Evolutionary conservation across 2,797 vertebrate genomes (phyloP).

Genomic region (Coilia nasus): DNA sequence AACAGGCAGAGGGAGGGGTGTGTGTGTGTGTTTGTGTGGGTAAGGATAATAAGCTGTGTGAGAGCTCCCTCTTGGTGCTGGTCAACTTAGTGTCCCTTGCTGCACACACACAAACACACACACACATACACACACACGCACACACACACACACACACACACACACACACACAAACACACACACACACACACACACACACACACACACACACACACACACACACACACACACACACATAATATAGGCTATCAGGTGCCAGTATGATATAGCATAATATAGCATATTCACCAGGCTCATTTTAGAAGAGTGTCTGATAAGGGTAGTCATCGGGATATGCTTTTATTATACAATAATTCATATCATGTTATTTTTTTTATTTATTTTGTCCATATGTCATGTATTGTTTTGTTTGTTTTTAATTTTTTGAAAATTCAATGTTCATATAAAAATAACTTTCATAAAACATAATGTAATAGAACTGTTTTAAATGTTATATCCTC

Average conservation of each 20-base stretch:
- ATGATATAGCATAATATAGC: background rate
- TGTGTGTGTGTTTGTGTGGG: constrained; percentile 25
- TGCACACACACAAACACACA: background rate
- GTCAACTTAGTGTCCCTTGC: constrained; percentile 58
- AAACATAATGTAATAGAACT: too few species aligned
- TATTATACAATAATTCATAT: background rate
- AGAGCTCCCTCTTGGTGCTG: constrained; percentile 83
- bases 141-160: background rate
- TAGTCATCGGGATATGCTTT: background rate
- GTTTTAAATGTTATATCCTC: too few species aligned
- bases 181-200: background rate
- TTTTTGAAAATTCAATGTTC: too few species aligned
- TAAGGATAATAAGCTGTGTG: constrained; percentile 66
- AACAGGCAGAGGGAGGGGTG: constrained; percentile 1
- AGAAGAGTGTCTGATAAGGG: background rate
- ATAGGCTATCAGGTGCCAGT: background rate
- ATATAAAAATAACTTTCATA: too few species aligned
- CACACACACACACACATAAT: background rate
- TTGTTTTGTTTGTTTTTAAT: background rate
- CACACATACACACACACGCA: background rate
- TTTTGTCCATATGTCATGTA: background rate
- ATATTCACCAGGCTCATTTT: background rate
- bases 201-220: background rate
- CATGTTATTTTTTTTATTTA: background rate
- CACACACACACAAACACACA: constrained; percentile 11